phyloP scores from a whole-genome alignment of 2,797 vertebrate genomes.

The Rhyacichthys aspro region DNA sequence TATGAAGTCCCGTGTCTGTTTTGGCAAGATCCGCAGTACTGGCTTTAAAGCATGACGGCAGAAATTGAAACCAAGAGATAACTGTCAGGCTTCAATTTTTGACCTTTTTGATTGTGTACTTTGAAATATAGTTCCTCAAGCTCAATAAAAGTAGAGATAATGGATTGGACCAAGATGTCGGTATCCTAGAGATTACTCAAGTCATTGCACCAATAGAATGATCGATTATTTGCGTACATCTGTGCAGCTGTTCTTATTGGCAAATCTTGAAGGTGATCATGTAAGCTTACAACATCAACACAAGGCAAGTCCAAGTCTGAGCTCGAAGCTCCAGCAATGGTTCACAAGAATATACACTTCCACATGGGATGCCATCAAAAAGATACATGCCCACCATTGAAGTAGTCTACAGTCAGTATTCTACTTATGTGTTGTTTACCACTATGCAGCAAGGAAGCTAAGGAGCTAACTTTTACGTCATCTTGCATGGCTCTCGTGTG shows the following conservation, averaged over 20 bases:
- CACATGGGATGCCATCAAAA: too few species aligned
- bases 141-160: constrained; percentile 39
- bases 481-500: too few species aligned
- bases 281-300: constrained; percentile 36
- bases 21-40: constrained; percentile 49
- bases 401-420: too few species aligned
- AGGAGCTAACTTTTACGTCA: too few species aligned
- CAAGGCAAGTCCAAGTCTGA: constrained; percentile 16
- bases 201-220: constrained; percentile 30
- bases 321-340: background rate
- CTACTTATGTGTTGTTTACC: too few species aligned
- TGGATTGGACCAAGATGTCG: constrained; percentile 39
- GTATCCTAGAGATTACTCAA: constrained; percentile 48
- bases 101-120: constrained; percentile 46
- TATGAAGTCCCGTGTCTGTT: constrained; percentile 46
- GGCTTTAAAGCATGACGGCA: constrained; percentile 54
- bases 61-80: constrained; percentile 63
- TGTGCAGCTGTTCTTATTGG: constrained; percentile 67
- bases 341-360: background rate
- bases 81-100: constrained; percentile 45
- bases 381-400: too few species aligned
- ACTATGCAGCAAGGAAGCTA: too few species aligned
- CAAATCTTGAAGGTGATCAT: constrained; percentile 29
- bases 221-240: constrained; percentile 45
- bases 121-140: constrained; percentile 51